These are phyloP conservation scores for Mugil cephalus DNA, from an alignment of 2,113 vertebrate genomes.

Conservation along the genomic window DNA sequence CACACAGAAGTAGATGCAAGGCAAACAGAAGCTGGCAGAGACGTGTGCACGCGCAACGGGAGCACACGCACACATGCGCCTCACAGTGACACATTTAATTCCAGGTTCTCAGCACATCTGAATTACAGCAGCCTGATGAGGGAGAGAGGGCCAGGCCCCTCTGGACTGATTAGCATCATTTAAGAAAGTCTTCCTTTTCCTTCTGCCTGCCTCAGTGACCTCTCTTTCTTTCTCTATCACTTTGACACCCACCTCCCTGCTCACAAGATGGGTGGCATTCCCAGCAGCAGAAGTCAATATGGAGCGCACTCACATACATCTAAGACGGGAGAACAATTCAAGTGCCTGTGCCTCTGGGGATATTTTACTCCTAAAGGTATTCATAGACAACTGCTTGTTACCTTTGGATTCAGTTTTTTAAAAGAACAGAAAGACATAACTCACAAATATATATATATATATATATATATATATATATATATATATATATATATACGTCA, in stretches of 20 bases:
- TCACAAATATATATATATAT: conserved; percentile 19
- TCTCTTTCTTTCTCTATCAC: conserved; percentile 31
- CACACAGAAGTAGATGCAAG: conserved; percentile 56
- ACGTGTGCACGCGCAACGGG: background rate
- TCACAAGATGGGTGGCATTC: conserved; percentile 93
- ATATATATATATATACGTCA: conserved; percentile 50
- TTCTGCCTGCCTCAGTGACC: conserved; percentile 87
- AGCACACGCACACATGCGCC: conserved; percentile 41
- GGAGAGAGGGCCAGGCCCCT: conserved; percentile 92
- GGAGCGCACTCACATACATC: conserved; percentile 90
- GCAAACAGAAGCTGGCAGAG: conserved; percentile 43
- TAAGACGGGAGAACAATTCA: conserved; percentile 81
- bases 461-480: conserved; percentile 11
- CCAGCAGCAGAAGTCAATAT: conserved; percentile 89
- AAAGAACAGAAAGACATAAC: conserved; percentile 57
- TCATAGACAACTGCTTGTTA: conserved; percentile 43
- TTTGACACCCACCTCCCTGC: conserved; percentile 46
- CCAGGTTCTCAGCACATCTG: conserved; percentile 96
- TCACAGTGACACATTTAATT: conserved; percentile 94
- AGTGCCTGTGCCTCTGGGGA: conserved; percentile 77
- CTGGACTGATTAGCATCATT: conserved; percentile 98
- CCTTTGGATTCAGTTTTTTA: conserved; percentile 45
- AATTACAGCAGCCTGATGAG: conserved; percentile 92
- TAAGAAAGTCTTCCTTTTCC: conserved; percentile 90
- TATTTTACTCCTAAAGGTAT: conserved; percentile 26